Evolutionary conservation across 2,888 invertebrate genomes (phyloP), one percentile per base, ranked within the genome.

Genomic region (Physocephala rufipes): DNA sequence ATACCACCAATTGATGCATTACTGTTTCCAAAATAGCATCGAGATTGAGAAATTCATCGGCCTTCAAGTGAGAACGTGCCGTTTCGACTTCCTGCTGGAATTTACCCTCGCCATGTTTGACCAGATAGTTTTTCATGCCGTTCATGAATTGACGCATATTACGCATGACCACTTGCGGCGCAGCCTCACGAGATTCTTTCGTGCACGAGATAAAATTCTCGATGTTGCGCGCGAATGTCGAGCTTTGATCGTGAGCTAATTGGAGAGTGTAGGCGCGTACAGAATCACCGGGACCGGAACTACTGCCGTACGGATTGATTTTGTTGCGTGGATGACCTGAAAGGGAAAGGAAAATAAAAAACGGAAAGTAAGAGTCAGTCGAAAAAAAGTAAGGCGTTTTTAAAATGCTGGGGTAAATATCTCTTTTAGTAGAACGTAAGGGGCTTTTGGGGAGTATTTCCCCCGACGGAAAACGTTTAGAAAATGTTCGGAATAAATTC

Each of bases 61-160:
- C 88, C 83, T 93, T 94, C 71, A 98, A 88, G 89, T 93, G 88
- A 2, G 87, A 84, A 64, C 86, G 77, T 1, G 86, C 86, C 68
- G 81, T 79, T 85, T 96, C 95, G 61, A 98, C 95, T 84, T 97
- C 92, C 78, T 92, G 92, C 82, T 95, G 95, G 83, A 98, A 94
- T 78, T 95, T 95, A 74, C 94, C 92, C 84, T 98, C 97, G 21
- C 97, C 97, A 80, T 97, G 96, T 81, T 97, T 97, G 45, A 97
- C 95, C 73, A 98, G 88, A 86, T 97, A 99, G 86, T 99, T 99
- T 86, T 98, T 98, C 92, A 99, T 97, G 70, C 97, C 98, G 19
- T 95, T 97, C 95, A 98, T 97, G 84, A 98, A 99, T 85, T 97
- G 97, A 1, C 97, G 90, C 89, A 97, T 94, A 81, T 95, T 95